phyloP scores from a whole-genome alignment of 2,888 invertebrate genomes.

The Prosopocoilus inquinatus region DNA sequence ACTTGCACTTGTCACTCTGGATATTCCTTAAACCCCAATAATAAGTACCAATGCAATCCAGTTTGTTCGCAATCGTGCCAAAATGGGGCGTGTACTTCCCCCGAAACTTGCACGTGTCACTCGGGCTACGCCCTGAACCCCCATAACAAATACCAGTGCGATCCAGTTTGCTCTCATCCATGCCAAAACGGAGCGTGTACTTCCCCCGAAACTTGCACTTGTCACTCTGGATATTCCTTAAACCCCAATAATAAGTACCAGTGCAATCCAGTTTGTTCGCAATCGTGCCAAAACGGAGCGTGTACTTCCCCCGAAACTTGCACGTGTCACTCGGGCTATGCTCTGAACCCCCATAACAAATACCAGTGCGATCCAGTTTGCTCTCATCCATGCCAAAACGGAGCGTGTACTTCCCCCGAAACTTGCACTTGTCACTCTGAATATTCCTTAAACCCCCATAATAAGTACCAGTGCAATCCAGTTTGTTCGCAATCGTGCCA shows the following conservation, averaged over 20 bases:
- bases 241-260: constrained; percentile 27
- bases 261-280: constrained; percentile 30
- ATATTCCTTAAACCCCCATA: constrained; percentile 4
- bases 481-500: constrained; percentile 43
- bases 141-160: constrained; percentile 30
- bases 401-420: constrained; percentile 15
- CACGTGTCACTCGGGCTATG: constrained; percentile 21
- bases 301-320: constrained; percentile 40
- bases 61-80: constrained; percentile 27
- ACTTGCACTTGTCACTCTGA: constrained; percentile 26
- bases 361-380: constrained; percentile 15
- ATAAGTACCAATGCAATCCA: constrained; percentile 28
- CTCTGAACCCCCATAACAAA: background rate
- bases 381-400: constrained; percentile 6
- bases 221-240: constrained; percentile 7
- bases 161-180: constrained; percentile 24
- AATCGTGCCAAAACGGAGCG: constrained; percentile 32
- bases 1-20: constrained; percentile 35
- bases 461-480: constrained; percentile 33
- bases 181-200: constrained; percentile 33
- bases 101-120: constrained; percentile 32
- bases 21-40: constrained; percentile 23
- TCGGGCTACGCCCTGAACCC: constrained; percentile 31
- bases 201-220: constrained; percentile 36
- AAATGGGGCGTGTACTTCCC: constrained; percentile 29